phyloP scores from a whole-genome alignment of 1,140 invertebrate species.

The Pseudomyrmex gracilis region DNA sequence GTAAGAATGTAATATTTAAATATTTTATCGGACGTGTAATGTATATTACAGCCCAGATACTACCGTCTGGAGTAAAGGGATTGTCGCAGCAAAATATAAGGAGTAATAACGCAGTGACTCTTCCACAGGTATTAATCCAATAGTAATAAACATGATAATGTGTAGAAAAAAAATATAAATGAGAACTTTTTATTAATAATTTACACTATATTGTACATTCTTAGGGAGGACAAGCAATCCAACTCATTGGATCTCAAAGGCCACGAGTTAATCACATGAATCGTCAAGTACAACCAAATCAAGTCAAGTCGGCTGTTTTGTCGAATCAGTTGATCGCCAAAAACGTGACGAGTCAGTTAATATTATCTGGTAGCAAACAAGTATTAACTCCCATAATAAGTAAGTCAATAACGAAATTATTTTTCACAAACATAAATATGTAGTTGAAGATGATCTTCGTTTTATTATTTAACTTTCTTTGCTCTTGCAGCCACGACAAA shows the following conservation, averaged over 20 bases:
- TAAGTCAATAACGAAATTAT: conserved; percentile 77
- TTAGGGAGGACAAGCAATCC: conserved; percentile 85
- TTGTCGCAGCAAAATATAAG: conserved; percentile 88
- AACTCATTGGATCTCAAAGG: conserved; percentile 87
- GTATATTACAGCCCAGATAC: conserved; percentile 87
- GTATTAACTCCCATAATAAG: conserved; percentile 87
- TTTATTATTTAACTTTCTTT: conserved; percentile 28
- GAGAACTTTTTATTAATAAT: background rate
- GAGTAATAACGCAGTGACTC: conserved; percentile 81
- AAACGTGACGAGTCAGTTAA: conserved; percentile 85
- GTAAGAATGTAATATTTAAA: background rate
- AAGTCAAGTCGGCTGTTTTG: conserved; percentile 84
- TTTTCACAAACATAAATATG: conserved; percentile 12
- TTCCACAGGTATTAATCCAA: conserved; percentile 80
- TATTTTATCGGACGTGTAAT: conserved; percentile 1
- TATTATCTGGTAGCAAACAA: conserved; percentile 87
- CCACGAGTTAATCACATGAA: conserved; percentile 86
- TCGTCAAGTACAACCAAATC: conserved; percentile 85
- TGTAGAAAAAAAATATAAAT: too few relatives aligned
- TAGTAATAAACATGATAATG: background rate
- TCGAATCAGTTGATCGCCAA: conserved; percentile 83
- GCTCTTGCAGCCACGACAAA: conserved; percentile 80
- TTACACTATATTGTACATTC: conserved; percentile 14
- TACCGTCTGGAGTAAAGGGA: conserved; percentile 88
- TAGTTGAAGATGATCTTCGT: background rate